Evolutionary conservation across 2,888 invertebrate species (phyloP), one percentile per base, ranked within the genome.

Genomic region (Tetragonula carbonaria): DNA sequence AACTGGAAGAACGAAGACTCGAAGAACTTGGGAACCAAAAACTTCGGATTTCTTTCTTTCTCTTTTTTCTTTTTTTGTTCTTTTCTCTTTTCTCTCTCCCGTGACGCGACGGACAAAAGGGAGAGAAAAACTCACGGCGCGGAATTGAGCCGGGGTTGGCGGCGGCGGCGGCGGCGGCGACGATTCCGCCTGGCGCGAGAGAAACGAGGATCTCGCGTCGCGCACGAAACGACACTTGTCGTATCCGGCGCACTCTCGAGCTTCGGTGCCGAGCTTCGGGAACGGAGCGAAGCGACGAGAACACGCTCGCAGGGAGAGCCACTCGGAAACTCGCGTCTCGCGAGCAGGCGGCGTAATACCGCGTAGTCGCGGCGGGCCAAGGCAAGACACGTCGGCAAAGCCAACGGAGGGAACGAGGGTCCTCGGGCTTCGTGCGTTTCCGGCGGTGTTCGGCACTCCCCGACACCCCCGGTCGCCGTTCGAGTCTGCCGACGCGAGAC

Each of bases 401-500:
- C 63, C 51, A 74, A 45, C 73, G 77, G 74, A 71, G 82, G 82
- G 74, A 80, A 63, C 83, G 76, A 68, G 81, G 76, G 68, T 71
- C 82, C 82, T 77, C 51, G 66, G 81, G 74, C 65, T 86, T 91
- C 93, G 93, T 57, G 79, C 72, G 70, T 70, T 75, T 88, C 85
- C 93, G 92, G 18, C 71, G 38, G 5, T 23, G 80, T 74, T 92
- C 93, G 93, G 91, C 68, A 74, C 28, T 80, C 28, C 87, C 87
- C 92, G 92, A 87, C 90, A 90, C 90, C 90, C 86, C 89, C 87
- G 83, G 84, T 82, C 86, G 88, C 51, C 76, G 84, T 63, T 80
- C 90, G 88, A 89, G 88, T 80, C 90, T 78, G 90, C 88, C 91
- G 91, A 91, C 91, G 91, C 91, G 91, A 90, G 91, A 91, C 92